Percentiles rank a stretch among this genome's conserved stretches.
These are phyloP conservation scores for Volucella bombylans DNA, from an alignment of 2,888 invertebrate genomes.

Conservation along the genomic window DNA sequence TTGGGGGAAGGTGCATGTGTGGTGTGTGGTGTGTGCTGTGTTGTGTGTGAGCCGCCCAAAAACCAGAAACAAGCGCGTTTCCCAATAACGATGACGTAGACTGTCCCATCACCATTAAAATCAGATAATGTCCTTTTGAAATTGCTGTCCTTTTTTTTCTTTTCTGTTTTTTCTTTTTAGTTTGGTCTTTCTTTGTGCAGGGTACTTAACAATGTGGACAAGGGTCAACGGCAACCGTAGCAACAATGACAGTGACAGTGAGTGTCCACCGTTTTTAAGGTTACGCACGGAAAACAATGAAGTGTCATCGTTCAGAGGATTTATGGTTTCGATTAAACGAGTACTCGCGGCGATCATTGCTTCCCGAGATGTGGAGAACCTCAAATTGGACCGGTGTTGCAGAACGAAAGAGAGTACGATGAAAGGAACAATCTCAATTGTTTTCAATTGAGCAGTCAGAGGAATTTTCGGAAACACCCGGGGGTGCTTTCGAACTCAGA, in stretches of 20 bases:
- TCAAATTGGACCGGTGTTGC: neutral
- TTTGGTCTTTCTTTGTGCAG: neutral
- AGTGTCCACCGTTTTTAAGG: conserved; percentile 35
- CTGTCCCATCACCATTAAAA: conserved; percentile 9
- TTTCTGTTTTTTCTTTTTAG: neutral
- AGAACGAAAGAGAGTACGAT: no score
- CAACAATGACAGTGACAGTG: neutral
- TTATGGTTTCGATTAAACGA: neutral
- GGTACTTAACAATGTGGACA: conserved; percentile 23
- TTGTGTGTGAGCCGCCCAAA: no score
- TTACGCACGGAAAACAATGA: conserved; percentile 32
- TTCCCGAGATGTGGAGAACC: conserved; percentile 3
- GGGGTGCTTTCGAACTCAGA: no score
- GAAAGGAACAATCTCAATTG: neutral
- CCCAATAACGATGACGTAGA: conserved; percentile 44
- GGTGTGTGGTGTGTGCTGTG: neutral
- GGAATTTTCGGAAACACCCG: neutral
- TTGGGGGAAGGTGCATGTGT: conserved; percentile 42
- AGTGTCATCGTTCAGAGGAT: conserved; percentile 34
- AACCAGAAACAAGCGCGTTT: conserved; percentile 18
- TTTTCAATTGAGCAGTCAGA: neutral
- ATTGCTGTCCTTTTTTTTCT: no score
- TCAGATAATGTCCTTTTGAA: conserved; percentile 54
- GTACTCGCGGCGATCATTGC: neutral
- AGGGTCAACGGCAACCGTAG: neutral